Evolutionary conservation across 1,140 invertebrate species (phyloP).

Genomic region (Drosophila nigromelanica): DNA sequence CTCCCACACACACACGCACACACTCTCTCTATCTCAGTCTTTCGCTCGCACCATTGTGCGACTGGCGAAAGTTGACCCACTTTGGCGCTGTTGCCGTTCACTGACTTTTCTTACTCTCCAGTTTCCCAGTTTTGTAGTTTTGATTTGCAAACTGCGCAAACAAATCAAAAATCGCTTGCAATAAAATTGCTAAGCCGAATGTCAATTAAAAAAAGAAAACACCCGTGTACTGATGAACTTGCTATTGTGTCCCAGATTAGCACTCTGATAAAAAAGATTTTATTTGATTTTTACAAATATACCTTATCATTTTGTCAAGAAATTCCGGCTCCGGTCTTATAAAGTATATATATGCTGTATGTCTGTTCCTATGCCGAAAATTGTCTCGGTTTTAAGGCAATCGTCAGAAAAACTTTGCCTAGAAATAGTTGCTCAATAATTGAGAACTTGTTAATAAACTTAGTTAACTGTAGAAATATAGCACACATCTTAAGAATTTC

Average conservation of each 20-base stretch:
- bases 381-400: no score
- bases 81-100: slow-evolving; percentile 44
- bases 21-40: not conserved
- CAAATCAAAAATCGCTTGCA: not conserved
- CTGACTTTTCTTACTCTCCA: slow-evolving; percentile 52
- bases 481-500: no score
- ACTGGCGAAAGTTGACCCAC: slow-evolving; percentile 62
- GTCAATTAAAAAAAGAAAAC: not conserved
- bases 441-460: no score
- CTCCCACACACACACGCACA: not conserved
- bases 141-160: slow-evolving; percentile 37
- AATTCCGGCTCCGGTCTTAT: no score
- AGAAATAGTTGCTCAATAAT: no score
- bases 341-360: no score
- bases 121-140: slow-evolving; percentile 5
- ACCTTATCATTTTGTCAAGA: no score
- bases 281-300: not conserved
- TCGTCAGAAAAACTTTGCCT: no score
- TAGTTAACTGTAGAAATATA: no score
- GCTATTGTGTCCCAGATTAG: not conserved
- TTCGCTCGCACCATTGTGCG: not conserved
- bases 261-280: not conserved
- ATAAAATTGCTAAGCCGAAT: slow-evolving; percentile 2
- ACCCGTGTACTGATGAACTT: not conserved
- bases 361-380: no score